Evolutionary conservation across 1,140 invertebrate species (phyloP), one percentile per base, ranked within the genome.

Genomic region (Nephotettix cincticeps): DNA sequence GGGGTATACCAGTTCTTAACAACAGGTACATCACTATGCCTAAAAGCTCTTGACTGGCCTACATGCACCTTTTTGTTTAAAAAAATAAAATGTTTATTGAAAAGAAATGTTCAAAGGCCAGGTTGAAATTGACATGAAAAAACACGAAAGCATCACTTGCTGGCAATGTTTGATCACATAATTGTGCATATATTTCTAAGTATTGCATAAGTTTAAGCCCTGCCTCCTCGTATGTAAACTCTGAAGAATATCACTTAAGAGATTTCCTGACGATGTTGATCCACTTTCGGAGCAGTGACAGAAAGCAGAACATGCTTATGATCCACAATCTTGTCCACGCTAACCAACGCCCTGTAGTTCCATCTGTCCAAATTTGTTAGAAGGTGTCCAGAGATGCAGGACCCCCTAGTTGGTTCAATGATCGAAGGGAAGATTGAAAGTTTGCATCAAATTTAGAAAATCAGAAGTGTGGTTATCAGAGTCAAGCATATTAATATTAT

Each of bases 401-500:
- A 61, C 56, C 56, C n/a, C 29, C 56, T 61, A 28, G 56, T 61
- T 28, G 56, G 23, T 23, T 61, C 17, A 1, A 61, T 6, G 11
- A 23, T 23, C 1, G 56, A 25, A 61, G 29, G 25, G 25, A 25
- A 61, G 17, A 61, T 61, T 61, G 17, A 61, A 1, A 61, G 25
- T 61, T 61, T 1, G 25, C 11, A 61, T 28, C 21, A 25, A 19
- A 61, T 61, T 61, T 29, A 61, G 17, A 61, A 61, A 17, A 4
- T 29, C 21, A 28, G 56, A 13, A 29, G 56, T 28, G 25, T 25
- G 25, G 6, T 25, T 29, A 1, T 25, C 25, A 14, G 56, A 6
- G 56, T 11, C 21, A 61, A 61, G 56, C 14, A 61, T 21, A 61
- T 61, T 29, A 19, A 61, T 61, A 61, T 61, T 61, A 23, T 61